Evolutionary conservation across 2,113 vertebrate species (phyloP).

Genomic region (Climacteris rufus): DNA sequence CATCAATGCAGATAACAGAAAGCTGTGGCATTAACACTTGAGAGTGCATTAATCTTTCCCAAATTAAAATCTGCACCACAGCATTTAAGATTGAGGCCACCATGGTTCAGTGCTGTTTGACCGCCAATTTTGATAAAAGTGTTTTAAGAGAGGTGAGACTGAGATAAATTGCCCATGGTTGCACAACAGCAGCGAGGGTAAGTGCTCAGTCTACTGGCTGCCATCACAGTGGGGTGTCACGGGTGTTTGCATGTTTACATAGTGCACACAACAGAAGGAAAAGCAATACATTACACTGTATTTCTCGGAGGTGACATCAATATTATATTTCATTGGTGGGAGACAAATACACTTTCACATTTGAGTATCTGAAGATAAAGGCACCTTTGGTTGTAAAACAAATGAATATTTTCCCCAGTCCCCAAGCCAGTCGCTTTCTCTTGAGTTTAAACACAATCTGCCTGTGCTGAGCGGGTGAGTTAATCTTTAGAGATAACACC

Average conservation of each 20-base stretch:
- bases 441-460: conserved; percentile 9
- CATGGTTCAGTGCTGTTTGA: conserved; percentile 83
- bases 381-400: conserved; percentile 60
- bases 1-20: conserved; percentile 86
- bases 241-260: conserved; percentile 70
- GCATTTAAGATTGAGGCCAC: conserved; percentile 93
- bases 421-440: neutral
- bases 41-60: conserved; percentile 96
- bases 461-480: neutral
- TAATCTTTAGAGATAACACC: conserved; percentile 1
- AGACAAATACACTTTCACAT: conserved; percentile 62
- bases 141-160: conserved; percentile 93
- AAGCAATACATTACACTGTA: conserved; percentile 38
- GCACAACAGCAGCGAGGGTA: conserved; percentile 70
- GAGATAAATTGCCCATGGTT: conserved; percentile 89
- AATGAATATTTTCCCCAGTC: conserved; percentile 38
- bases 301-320: conserved; percentile 70
- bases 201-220: conserved; percentile 62
- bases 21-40: conserved; percentile 81
- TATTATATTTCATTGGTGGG: conserved; percentile 68
- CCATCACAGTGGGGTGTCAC: conserved; percentile 52
- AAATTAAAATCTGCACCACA: conserved; percentile 95
- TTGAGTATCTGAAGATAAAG: conserved; percentile 65
- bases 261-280: conserved; percentile 53
- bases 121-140: conserved; percentile 98